phyloP scores from a whole-genome alignment of 1,140 invertebrate genomes.

The Aphaenogaster floridana region DNA sequence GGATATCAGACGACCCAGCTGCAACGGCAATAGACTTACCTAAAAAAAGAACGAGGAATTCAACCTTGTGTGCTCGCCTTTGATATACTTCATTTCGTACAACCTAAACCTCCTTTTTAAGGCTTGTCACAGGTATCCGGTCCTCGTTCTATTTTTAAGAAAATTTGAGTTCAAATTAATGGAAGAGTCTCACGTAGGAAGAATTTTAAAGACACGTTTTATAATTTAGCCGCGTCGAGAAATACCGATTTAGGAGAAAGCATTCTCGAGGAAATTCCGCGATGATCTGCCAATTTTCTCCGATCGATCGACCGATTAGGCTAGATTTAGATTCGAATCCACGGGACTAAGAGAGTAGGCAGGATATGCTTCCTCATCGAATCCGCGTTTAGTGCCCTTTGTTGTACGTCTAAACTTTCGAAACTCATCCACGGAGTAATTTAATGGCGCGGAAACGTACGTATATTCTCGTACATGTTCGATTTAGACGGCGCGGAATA shows the following conservation, averaged over 20 bases:
- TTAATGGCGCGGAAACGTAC: not conserved
- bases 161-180: constrained; percentile 22
- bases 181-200: not conserved
- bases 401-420: constrained; percentile 23
- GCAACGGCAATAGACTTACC: not conserved
- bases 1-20: constrained; percentile 37
- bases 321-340: not conserved
- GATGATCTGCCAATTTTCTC: not conserved
- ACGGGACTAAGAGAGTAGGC: not conserved
- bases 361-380: not conserved
- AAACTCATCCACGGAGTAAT: constrained; percentile 10
- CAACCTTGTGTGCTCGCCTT: not conserved
- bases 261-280: too few species aligned
- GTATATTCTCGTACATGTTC: constrained; percentile 15
- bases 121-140: not conserved
- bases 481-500: constrained; percentile 54
- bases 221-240: not conserved
- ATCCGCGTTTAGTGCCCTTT: not conserved
- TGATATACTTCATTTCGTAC: not conserved
- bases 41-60: constrained; percentile 35
- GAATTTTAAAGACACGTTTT: not conserved
- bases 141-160: not conserved
- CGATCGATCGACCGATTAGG: not conserved
- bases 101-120: not conserved
- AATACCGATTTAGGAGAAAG: not conserved